Evolutionary conservation across 2,888 invertebrate species (phyloP).

Genomic region (Epinotia brunnichana): DNA sequence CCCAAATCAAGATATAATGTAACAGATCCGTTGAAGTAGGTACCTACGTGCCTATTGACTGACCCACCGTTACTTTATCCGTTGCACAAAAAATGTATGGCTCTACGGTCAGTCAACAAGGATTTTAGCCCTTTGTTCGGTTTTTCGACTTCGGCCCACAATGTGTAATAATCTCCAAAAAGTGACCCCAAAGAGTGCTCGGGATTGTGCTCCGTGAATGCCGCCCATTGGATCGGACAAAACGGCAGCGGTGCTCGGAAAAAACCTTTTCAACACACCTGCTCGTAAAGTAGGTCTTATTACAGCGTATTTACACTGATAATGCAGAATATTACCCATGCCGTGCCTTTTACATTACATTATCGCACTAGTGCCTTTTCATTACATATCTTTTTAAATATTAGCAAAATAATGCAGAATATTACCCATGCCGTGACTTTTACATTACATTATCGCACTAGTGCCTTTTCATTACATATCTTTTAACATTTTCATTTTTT

Average conservation of each 20-base stretch:
- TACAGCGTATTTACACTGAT: too few relatives aligned
- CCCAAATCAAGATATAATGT: slow-evolving; percentile 64
- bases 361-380: too few relatives aligned
- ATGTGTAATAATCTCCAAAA: slow-evolving; percentile 80
- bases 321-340: too few relatives aligned
- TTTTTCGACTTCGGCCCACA: slow-evolving; percentile 75
- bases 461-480: too few relatives aligned
- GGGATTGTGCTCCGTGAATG: slow-evolving; percentile 65
- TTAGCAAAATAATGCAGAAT: too few relatives aligned
- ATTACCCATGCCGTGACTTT: too few relatives aligned
- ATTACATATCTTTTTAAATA: too few relatives aligned
- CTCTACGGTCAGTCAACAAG: slow-evolving; percentile 74
- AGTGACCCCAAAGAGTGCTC: slow-evolving; percentile 82
- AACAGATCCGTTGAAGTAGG: slow-evolving; percentile 59
- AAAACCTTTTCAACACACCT: too few relatives aligned
- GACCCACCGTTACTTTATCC: slow-evolving; percentile 61
- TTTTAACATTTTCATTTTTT: too few relatives aligned
- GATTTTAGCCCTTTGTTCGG: slow-evolving; percentile 67
- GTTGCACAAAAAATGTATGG: slow-evolving; percentile 59
- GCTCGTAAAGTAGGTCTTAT: too few relatives aligned
- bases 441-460: too few relatives aligned
- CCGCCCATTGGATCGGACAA: slow-evolving; percentile 59
- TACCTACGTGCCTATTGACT: slow-evolving; percentile 44
- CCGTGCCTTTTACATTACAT: too few relatives aligned
- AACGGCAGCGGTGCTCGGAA: slow-evolving; percentile 58